phyloP scores from a whole-genome alignment of 2,113 vertebrate genomes.

The Ceyx cyanopectus region DNA sequence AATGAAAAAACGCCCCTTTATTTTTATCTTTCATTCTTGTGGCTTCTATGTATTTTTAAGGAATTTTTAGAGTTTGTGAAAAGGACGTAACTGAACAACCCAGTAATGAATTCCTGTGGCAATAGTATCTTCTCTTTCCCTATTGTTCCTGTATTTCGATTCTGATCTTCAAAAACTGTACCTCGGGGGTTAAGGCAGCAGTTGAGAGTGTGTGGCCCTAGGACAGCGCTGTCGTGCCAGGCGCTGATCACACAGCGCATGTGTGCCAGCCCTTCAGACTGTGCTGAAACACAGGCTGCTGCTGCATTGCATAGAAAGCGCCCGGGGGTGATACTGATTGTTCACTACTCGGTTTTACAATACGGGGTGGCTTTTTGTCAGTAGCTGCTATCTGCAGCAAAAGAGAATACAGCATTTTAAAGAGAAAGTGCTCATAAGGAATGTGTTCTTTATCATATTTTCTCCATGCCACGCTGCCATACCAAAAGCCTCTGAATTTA shows the following conservation, averaged over 20 bases:
- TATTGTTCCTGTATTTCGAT: background rate
- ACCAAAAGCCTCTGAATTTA: background rate
- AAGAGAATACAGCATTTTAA: slow-evolving; percentile 41
- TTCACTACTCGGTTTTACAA: slow-evolving; percentile 8
- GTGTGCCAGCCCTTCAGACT: background rate
- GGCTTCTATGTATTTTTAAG: background rate
- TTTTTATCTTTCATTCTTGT: background rate
- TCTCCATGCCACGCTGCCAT: background rate
- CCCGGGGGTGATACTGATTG: background rate
- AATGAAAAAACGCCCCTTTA: background rate
- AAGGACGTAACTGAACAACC: background rate
- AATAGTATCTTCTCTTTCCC: background rate
- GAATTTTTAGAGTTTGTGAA: background rate
- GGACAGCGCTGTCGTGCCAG: background rate
- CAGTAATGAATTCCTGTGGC: background rate
- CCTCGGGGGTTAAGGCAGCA: background rate
- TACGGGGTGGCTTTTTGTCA: background rate
- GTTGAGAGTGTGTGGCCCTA: background rate
- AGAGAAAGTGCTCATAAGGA: background rate
- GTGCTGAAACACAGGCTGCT: slow-evolving; percentile 14
- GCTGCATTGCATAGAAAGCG: background rate
- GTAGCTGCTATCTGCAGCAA: background rate
- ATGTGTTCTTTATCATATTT: slow-evolving; percentile 15
- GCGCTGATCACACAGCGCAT: fast-evolving
- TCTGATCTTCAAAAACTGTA: background rate